phyloP scores from a whole-genome alignment of 2,888 invertebrate species.

The Hofmannophila pseudospretella region DNA sequence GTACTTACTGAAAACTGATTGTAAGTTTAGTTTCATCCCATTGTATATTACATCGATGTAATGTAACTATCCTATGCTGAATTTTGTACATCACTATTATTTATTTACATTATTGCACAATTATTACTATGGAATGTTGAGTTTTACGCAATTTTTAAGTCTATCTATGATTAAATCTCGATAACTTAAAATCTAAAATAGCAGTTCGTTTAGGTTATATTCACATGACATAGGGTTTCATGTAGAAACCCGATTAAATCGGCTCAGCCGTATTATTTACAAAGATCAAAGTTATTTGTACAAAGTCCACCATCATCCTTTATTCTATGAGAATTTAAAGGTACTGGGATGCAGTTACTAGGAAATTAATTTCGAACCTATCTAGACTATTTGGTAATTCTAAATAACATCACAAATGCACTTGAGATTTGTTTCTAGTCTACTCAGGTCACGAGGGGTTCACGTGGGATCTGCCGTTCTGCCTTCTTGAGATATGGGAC shows the following conservation, averaged over 20 bases:
- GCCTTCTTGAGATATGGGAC: slow-evolving; percentile 73
- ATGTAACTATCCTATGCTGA: slow-evolving; percentile 19
- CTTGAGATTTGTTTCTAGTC: slow-evolving; percentile 32
- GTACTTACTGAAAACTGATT: not conserved
- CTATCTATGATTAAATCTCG: not conserved
- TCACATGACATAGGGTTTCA: slow-evolving; percentile 2
- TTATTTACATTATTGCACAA: slow-evolving; percentile 57
- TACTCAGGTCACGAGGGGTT: slow-evolving; percentile 54
- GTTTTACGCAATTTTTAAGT: slow-evolving; percentile 29
- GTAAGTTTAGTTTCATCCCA: too few relatives aligned
- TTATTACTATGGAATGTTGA: slow-evolving; percentile 70
- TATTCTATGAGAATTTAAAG: slow-evolving; percentile 38
- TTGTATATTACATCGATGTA: too few relatives aligned
- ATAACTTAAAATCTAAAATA: slow-evolving; percentile 1
- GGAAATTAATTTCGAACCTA: slow-evolving; percentile 23
- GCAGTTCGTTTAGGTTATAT: slow-evolving; percentile 6
- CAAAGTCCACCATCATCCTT: slow-evolving; percentile 9
- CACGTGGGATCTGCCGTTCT: slow-evolving; percentile 47
- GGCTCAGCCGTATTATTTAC: slow-evolving; percentile 6
- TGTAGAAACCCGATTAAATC: slow-evolving; percentile 2
- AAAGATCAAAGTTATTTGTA: slow-evolving; percentile 1
- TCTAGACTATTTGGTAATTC: slow-evolving; percentile 53
- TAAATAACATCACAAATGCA: slow-evolving; percentile 69
- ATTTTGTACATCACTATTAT: slow-evolving; percentile 29
- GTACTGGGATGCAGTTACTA: slow-evolving; percentile 34